Conservation (phyloP, 92 coral and sea anemone species). For the Blastomussa wellsi region DNA sequence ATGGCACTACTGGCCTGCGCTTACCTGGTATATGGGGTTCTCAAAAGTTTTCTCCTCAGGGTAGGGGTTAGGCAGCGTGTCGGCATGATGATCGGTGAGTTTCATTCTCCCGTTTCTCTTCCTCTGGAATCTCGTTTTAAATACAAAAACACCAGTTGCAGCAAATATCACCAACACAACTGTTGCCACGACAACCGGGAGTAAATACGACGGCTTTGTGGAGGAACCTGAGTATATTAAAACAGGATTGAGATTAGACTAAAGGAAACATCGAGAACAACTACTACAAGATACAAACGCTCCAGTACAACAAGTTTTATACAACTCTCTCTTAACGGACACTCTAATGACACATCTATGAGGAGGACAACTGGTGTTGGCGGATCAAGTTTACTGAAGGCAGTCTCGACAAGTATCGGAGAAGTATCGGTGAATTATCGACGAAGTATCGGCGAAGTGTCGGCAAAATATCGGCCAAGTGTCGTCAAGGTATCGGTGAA, state of each 20-base stretch:
- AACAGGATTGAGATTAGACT: neutral
- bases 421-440: too few relatives aligned
- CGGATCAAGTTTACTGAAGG: too few relatives aligned
- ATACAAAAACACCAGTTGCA: conserved; percentile 4
- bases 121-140: conserved; percentile 16
- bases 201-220: conserved; percentile 23
- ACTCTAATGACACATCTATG: too few relatives aligned
- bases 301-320: too few relatives aligned
- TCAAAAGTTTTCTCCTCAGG: conserved; percentile 76
- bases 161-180: conserved; percentile 19
- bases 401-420: too few relatives aligned
- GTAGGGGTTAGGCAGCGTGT: conserved; percentile 67
- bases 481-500: too few relatives aligned
- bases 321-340: too few relatives aligned
- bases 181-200: conserved; percentile 41
- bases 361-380: too few relatives aligned
- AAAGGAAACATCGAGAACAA: neutral
- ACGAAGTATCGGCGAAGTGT: too few relatives aligned
- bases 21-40: conserved; percentile 86
- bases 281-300: too few relatives aligned
- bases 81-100: conserved; percentile 66
- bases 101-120: conserved; percentile 65
- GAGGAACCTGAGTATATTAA: conserved; percentile 5
- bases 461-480: too few relatives aligned
- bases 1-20: neutral